phyloP scores from a whole-genome alignment of 2,888 invertebrate species.

The Chorisops tibialis region DNA sequence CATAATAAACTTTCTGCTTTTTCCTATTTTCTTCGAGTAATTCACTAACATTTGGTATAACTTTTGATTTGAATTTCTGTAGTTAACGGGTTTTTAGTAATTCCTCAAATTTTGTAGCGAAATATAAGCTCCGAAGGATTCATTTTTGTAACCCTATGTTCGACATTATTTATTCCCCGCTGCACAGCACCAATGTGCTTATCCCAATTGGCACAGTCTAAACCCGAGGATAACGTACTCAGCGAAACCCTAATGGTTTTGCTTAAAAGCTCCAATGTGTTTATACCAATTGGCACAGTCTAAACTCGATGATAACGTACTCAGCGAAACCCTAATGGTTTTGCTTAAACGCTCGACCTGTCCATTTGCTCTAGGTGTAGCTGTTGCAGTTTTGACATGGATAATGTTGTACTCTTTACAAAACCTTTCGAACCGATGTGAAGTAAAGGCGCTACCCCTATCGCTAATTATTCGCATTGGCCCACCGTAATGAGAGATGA shows the following conservation, averaged over 20 bases:
- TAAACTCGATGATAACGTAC: too few relatives aligned
- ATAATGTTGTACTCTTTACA: constrained; percentile 28
- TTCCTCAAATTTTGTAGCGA: neutral
- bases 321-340: too few relatives aligned
- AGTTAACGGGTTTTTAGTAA: neutral
- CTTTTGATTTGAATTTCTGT: neutral
- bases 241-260: constrained; percentile 31
- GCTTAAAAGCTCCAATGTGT: too few relatives aligned
- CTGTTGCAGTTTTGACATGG: constrained; percentile 34
- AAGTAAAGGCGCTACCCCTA: constrained; percentile 35
- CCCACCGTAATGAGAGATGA: constrained; percentile 34
- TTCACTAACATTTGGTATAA: too few relatives aligned
- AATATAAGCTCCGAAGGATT: neutral
- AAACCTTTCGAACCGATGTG: constrained; percentile 29
- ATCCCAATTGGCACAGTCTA: constrained; percentile 35
- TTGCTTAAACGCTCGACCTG: constrained; percentile 2
- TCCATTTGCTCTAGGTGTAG: constrained; percentile 31
- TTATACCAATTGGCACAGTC: too few relatives aligned
- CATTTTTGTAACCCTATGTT: constrained; percentile 32
- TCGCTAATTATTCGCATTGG: constrained; percentile 35
- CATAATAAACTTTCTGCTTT: too few relatives aligned
- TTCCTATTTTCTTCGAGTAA: too few relatives aligned
- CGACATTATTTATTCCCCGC: constrained; percentile 32
- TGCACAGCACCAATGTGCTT: constrained; percentile 30
- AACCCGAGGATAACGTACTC: constrained; percentile 25